phyloP scores from a whole-genome alignment of 1,140 invertebrate species.

The Copidosoma floridanum region DNA sequence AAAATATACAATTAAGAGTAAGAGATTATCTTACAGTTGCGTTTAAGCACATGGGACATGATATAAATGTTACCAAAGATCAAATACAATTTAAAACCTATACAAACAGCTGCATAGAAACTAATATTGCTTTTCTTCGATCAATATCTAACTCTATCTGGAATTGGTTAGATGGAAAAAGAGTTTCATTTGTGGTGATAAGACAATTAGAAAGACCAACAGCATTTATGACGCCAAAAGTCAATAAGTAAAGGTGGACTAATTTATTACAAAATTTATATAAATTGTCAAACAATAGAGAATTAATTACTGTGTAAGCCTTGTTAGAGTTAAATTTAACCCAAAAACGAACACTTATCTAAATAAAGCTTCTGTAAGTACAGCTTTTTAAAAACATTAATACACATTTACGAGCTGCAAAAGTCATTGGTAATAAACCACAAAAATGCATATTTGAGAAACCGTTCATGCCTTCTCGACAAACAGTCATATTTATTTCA shows the following conservation, averaged over 20 bases:
- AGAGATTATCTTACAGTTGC: slow-evolving; percentile 26
- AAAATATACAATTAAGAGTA: slow-evolving; percentile 29
- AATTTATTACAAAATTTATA: slow-evolving; percentile 43
- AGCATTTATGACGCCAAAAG: slow-evolving; percentile 37
- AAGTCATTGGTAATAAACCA: slow-evolving; percentile 8
- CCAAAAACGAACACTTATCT: slow-evolving; percentile 40
- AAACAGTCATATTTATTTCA: slow-evolving; percentile 30
- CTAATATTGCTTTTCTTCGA: slow-evolving; percentile 31
- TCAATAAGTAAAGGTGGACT: slow-evolving; percentile 43
- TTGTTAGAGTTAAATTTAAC: slow-evolving; percentile 34
- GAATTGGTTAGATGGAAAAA: slow-evolving; percentile 45
- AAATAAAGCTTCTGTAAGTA: slow-evolving; percentile 37
- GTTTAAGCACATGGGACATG: slow-evolving; percentile 29
- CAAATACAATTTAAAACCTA: too few relatives aligned
- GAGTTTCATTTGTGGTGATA: slow-evolving; percentile 46
- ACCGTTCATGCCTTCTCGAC: slow-evolving; percentile 35
- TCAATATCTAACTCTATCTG: slow-evolving; percentile 28
- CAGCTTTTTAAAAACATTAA: slow-evolving; percentile 28
- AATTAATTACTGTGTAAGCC: slow-evolving; percentile 28
- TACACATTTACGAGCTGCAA: slow-evolving; percentile 35
- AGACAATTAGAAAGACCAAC: slow-evolving; percentile 40
- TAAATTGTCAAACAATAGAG: slow-evolving; percentile 45
- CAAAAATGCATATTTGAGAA: slow-evolving; percentile 42
- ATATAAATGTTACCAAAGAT: slow-evolving; percentile 31
- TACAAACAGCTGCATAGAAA: slow-evolving; percentile 27